A percentile compares a stretch with the other conserved stretches of the same genome.
These are phyloP conservation scores for Aethes cnicana DNA, from an alignment of 2,888 invertebrate genomes.

Conservation along the genomic window DNA sequence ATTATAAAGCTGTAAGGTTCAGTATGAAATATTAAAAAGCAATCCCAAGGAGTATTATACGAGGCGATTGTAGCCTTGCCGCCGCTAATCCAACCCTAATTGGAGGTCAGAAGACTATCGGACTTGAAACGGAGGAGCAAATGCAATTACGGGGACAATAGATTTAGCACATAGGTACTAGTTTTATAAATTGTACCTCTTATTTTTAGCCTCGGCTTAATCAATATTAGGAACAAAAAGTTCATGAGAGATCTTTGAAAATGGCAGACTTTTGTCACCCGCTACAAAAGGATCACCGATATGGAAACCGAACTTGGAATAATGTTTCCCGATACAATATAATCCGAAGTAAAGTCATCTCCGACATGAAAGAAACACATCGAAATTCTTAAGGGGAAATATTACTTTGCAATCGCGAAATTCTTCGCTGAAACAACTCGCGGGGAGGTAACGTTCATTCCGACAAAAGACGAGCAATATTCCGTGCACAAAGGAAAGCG, in stretches of 20 bases:
- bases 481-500: slow-evolving; percentile 79
- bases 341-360: slow-evolving; percentile 77
- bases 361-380: slow-evolving; percentile 78
- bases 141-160: slow-evolving; percentile 68
- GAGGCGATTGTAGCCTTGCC: slow-evolving; percentile 43
- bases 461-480: slow-evolving; percentile 81
- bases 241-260: slow-evolving; percentile 9
- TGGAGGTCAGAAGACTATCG: slow-evolving; percentile 77
- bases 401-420: slow-evolving; percentile 81
- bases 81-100: slow-evolving; percentile 74
- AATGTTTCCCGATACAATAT: slow-evolving; percentile 68
- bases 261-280: slow-evolving; percentile 17
- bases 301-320: slow-evolving; percentile 60
- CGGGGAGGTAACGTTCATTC: slow-evolving; percentile 79
- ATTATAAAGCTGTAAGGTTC: slow-evolving; percentile 2
- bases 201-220: background rate
- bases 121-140: slow-evolving; percentile 72
- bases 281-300: slow-evolving; percentile 42
- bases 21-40: slow-evolving; percentile 55
- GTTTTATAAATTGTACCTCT: slow-evolving; percentile 36
- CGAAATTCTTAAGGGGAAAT: slow-evolving; percentile 80
- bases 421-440: slow-evolving; percentile 80
- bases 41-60: slow-evolving; percentile 59
- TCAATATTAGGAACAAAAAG: background rate
- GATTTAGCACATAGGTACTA: slow-evolving; percentile 53